Conservation (phyloP, 2,113 vertebrate species). For the Mesoclemmys tuberculata region DNA sequence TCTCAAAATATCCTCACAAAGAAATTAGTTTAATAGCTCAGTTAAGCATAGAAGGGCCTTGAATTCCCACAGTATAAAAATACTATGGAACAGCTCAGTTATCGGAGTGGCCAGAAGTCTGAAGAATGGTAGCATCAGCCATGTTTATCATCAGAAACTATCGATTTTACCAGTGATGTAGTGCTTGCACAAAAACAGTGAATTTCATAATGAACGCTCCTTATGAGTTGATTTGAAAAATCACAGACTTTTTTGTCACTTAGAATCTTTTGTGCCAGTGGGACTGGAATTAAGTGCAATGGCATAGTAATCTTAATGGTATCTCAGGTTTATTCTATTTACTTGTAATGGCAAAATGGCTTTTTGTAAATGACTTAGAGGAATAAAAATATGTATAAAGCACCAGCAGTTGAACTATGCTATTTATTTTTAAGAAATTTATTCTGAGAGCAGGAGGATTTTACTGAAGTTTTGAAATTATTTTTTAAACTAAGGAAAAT, state of each 20-base stretch:
- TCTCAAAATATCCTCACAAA: constrained; percentile 11
- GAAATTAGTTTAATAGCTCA: constrained; percentile 29
- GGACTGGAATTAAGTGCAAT: background rate
- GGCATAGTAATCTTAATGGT: background rate
- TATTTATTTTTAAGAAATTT: background rate
- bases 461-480: background rate
- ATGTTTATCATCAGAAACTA: background rate
- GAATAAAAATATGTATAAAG: background rate
- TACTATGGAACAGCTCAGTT: background rate
- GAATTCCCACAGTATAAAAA: background rate
- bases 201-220: background rate
- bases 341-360: background rate
- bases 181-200: background rate
- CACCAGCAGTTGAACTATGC: background rate
- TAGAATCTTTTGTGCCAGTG: background rate
- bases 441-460: background rate
- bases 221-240: background rate
- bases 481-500: background rate
- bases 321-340: background rate
- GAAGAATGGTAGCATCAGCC: background rate
- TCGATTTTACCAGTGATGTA: fast-evolving
- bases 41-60: background rate
- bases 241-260: background rate
- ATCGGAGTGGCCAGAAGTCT: background rate
- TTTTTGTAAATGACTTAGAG: background rate